A percentile compares a stretch with the other conserved stretches of the same genome.
These are phyloP conservation scores for Lota lota DNA, from an alignment of 2,113 vertebrate genomes.

Conservation along the genomic window DNA sequence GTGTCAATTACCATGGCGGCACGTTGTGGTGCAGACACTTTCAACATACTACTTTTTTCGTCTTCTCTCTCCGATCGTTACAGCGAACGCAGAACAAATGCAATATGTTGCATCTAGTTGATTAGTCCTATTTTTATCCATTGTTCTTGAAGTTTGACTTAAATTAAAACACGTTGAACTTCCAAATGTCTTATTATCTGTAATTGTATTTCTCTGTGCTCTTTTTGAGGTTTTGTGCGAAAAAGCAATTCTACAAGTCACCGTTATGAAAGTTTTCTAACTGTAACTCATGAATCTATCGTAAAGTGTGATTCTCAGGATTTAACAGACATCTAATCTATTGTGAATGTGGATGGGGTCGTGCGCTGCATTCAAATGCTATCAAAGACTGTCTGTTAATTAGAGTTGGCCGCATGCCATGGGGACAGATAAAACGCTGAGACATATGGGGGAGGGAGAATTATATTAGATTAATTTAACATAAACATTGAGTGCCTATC, in stretches of 20 bases:
- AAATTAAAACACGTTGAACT: slow-evolving; percentile 21
- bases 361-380: slow-evolving; percentile 12
- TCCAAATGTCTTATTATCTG: slow-evolving; percentile 22
- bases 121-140: slow-evolving; percentile 22
- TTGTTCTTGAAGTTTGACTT: slow-evolving; percentile 26
- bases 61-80: not conserved
- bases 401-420: not conserved
- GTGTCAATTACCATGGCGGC: slow-evolving; percentile 35
- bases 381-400: slow-evolving; percentile 14
- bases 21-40: slow-evolving; percentile 7
- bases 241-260: not conserved
- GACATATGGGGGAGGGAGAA: not conserved
- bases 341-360: slow-evolving; percentile 8
- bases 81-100: slow-evolving; percentile 22
- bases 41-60: not conserved
- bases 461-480: not conserved
- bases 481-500: not conserved
- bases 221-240: not conserved
- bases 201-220: not conserved
- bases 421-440: slow-evolving; percentile 1
- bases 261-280: slow-evolving; percentile 33
- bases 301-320: too few relatives aligned
- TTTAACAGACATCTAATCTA: too few relatives aligned
- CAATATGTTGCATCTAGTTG: slow-evolving; percentile 17
- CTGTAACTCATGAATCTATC: not conserved